phyloP scores from a whole-genome alignment of 2,888 invertebrate genomes.

The Yponomeuta sedellus region DNA sequence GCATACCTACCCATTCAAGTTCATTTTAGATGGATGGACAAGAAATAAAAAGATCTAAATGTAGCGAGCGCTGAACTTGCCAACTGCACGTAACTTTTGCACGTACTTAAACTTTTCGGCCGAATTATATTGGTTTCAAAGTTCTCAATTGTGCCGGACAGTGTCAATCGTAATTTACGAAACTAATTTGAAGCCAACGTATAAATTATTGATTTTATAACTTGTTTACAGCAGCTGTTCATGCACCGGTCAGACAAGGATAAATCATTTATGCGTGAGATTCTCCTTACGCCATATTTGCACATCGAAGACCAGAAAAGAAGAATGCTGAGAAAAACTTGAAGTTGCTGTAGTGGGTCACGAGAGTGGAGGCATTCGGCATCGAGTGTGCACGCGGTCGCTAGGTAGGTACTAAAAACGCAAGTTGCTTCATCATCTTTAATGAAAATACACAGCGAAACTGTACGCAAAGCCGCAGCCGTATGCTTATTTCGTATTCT shows the following conservation, averaged over 20 bases:
- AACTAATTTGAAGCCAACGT: background rate
- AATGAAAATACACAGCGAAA: too few species aligned
- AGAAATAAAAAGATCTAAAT: constrained; percentile 33
- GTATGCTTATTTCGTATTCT: too few species aligned
- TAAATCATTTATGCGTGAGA: constrained; percentile 1
- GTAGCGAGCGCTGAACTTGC: constrained; percentile 30
- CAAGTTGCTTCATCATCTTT: too few species aligned
- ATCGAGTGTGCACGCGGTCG: too few species aligned
- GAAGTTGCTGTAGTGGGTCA: background rate
- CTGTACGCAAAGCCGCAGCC: too few species aligned
- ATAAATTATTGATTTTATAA: background rate
- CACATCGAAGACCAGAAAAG: constrained; percentile 14
- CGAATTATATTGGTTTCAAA: constrained; percentile 18
- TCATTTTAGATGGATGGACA: constrained; percentile 26
- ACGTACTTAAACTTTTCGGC: constrained; percentile 20
- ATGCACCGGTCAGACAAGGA: background rate
- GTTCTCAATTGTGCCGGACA: background rate
- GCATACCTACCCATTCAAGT: constrained; percentile 31
- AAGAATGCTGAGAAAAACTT: constrained; percentile 13
- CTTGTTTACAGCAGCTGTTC: background rate
- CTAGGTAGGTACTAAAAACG: too few species aligned
- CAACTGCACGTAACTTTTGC: constrained; percentile 30
- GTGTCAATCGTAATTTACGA: background rate
- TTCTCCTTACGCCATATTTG: background rate
- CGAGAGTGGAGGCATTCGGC: too few species aligned